Conservation (phyloP, 92 coral and sea anemone genomes). For the Heteractis magnifica region DNA sequence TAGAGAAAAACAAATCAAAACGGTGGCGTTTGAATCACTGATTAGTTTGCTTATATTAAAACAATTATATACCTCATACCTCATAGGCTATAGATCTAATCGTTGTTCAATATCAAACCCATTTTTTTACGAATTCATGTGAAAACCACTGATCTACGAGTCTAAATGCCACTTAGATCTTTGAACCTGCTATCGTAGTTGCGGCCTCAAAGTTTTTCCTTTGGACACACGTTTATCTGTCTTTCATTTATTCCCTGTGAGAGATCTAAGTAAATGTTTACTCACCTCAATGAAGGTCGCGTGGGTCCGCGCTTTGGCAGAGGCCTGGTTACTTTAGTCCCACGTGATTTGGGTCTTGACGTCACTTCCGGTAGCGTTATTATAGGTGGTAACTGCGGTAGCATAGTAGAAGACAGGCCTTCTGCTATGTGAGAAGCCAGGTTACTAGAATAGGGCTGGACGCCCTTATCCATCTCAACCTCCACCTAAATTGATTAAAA, state of each 20-base stretch:
- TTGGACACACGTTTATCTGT: too few species aligned
- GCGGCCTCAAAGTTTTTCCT: too few species aligned
- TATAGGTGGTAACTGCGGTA: conserved; percentile 72
- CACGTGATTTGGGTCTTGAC: conserved; percentile 64
- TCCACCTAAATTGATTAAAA: conserved; percentile 52
- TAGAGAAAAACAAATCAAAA: too few species aligned
- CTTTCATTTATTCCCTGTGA: not conserved
- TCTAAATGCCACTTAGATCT: too few species aligned
- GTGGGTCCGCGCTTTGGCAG: conserved; percentile 35
- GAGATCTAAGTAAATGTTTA: not conserved
- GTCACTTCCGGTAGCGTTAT: conserved; percentile 54
- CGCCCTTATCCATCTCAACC: conserved; percentile 57
- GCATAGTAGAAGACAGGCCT: conserved; percentile 59
- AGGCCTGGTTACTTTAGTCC: conserved; percentile 19
- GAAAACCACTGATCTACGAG: too few species aligned
- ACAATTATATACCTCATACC: too few species aligned
- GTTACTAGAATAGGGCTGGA: conserved; percentile 40
- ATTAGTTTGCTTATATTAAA: too few species aligned
- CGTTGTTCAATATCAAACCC: too few species aligned
- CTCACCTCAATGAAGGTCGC: conserved; percentile 75
- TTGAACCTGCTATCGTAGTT: too few species aligned
- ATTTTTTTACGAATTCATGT: too few species aligned
- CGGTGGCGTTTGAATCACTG: too few species aligned
- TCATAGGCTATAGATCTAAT: too few species aligned
- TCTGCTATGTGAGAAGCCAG: conserved; percentile 68